phyloP scores from a whole-genome alignment of 2,797 vertebrate species.

The Tympanoctomys barrerae region DNA sequence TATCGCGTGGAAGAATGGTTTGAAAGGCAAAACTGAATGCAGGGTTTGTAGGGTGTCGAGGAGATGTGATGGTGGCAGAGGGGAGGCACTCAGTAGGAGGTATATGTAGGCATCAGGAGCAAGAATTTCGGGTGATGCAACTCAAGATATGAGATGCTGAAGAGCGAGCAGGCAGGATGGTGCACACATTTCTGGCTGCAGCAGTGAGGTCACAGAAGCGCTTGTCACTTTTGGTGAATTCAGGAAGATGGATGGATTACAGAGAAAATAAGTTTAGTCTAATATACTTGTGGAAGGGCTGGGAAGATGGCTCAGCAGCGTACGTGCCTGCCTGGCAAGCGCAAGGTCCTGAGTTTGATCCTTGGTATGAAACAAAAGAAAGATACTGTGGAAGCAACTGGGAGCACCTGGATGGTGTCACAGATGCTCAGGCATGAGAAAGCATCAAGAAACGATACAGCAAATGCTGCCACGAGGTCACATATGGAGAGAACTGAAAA shows the following conservation, averaged over 20 bases:
- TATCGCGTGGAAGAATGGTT: not conserved
- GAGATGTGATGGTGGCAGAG: not conserved
- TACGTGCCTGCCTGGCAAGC: too few species aligned
- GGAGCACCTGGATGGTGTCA: not conserved
- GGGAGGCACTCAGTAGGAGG: not conserved
- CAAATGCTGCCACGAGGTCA: not conserved
- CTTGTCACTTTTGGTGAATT: not conserved
- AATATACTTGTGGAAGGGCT: slow-evolving; percentile 3
- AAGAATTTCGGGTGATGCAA: not conserved
- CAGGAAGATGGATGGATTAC: not conserved
- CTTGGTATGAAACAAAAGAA: not conserved
- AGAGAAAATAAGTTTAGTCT: slow-evolving; percentile 42
- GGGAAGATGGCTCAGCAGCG: too few species aligned
- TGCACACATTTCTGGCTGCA: not conserved
- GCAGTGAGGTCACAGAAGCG: not conserved
- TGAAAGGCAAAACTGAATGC: not conserved
- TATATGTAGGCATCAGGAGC: not conserved
- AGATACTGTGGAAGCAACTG: not conserved
- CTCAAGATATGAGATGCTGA: not conserved
- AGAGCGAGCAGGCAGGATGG: not conserved
- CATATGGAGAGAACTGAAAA: slow-evolving; percentile 25
- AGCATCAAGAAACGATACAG: not conserved
- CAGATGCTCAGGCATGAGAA: not conserved
- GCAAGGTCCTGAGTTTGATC: too few species aligned
- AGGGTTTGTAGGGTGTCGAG: not conserved